A percentile compares a stretch with the other conserved stretches of the same genome.
These are phyloP conservation scores for Syrmaticus mikado DNA, from an alignment of 2,113 vertebrate species.

Conservation along the genomic window DNA sequence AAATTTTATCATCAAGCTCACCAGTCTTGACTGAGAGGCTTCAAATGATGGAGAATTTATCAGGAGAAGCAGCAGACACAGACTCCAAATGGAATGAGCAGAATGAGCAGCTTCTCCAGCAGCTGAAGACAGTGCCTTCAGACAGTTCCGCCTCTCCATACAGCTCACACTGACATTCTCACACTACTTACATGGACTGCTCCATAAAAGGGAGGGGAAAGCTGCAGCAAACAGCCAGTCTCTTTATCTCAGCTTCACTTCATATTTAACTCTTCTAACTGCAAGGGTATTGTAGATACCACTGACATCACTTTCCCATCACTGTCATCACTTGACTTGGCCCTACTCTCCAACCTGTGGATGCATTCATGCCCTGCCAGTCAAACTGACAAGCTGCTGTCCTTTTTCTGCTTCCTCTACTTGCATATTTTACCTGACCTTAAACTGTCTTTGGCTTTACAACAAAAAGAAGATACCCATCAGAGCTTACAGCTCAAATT, in stretches of 20 bases:
- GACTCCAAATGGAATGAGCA: background rate
- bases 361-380: background rate
- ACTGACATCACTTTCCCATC: background rate
- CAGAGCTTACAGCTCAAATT: background rate
- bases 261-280: background rate
- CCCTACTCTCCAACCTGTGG: background rate
- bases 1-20: conserved; percentile 9
- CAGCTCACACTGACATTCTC: background rate
- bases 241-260: background rate
- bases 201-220: background rate
- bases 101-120: background rate
- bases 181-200: background rate
- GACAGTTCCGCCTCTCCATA: background rate
- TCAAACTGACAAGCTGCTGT: background rate
- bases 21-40: background rate
- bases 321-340: background rate
- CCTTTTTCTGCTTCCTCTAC: background rate
- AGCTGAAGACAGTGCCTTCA: background rate
- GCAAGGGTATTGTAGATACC: background rate
- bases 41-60: background rate
- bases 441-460: background rate
- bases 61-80: background rate
- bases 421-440: background rate
- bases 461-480: background rate
- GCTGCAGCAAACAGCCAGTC: background rate